These are phyloP conservation scores for Nasonia giraulti DNA, from an alignment of 1,140 invertebrate species.

Conservation along the genomic window DNA sequence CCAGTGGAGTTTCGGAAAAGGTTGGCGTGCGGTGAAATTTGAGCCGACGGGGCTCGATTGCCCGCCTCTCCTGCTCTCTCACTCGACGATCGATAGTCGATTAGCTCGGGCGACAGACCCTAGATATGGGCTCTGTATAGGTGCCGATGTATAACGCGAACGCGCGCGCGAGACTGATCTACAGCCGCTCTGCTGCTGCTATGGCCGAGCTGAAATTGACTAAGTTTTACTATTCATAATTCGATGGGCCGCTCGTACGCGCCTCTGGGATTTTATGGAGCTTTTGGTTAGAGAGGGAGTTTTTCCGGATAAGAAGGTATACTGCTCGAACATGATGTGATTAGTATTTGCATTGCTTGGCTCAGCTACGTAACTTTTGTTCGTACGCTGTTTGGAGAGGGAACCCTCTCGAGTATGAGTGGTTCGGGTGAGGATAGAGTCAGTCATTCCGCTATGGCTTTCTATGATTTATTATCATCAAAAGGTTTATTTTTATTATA, in stretches of 20 bases:
- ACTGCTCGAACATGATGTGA: not conserved
- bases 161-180: not conserved
- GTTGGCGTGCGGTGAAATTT: conserved; percentile 34
- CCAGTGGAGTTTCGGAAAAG: conserved; percentile 20
- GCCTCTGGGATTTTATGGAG: not conserved
- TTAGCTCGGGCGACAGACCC: conserved; percentile 14
- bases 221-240: conserved; percentile 50
- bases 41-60: conserved; percentile 24
- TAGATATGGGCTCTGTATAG: conserved; percentile 4
- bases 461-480: too few species aligned
- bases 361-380: too few species aligned
- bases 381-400: too few species aligned
- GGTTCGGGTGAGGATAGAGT: not conserved
- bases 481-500: too few species aligned
- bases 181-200: not conserved
- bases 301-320: not conserved
- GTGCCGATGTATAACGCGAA: not conserved
- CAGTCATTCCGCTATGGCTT: not conserved
- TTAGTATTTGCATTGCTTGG: too few species aligned
- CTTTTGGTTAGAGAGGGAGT: not conserved
- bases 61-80: not conserved
- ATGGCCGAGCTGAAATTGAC: conserved; percentile 32
- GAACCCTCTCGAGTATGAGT: not conserved
- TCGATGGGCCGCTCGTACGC: not conserved
- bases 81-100: conserved; percentile 46